A percentile compares a stretch with the other conserved stretches of the same genome.
Evolutionary conservation across 2,113 vertebrate species (phyloP).

Genomic region (Charina bottae): DNA sequence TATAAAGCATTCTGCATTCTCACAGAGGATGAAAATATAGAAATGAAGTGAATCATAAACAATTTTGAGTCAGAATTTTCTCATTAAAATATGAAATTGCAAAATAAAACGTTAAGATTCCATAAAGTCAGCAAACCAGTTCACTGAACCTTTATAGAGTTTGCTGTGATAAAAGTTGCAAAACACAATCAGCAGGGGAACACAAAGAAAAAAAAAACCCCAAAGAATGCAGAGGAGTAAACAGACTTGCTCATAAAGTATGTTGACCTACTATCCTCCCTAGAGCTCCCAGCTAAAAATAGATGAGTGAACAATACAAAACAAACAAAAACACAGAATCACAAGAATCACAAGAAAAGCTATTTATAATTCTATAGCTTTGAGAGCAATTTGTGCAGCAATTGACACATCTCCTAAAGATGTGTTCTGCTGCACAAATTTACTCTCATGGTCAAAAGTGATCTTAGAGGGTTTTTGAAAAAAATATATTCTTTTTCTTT

Average conservation of each 20-base stretch:
- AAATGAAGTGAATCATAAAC: not conserved
- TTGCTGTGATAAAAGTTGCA: not conserved
- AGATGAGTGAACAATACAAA: constrained; percentile 14
- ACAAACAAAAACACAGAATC: not conserved
- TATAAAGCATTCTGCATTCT: not conserved
- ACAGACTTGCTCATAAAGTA: not conserved
- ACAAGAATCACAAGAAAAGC: not conserved
- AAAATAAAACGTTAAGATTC: not conserved
- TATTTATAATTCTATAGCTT: not conserved
- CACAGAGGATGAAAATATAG: not conserved
- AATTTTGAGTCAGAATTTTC: not conserved
- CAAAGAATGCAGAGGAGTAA: not conserved
- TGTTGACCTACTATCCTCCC: not conserved
- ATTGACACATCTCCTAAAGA: not conserved
- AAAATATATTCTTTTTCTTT: not conserved
- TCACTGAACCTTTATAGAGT: not conserved
- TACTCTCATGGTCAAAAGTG: not conserved
- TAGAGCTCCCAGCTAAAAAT: not conserved
- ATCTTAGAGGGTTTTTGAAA: not conserved
- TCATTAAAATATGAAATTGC: not conserved
- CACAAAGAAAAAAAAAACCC: not conserved
- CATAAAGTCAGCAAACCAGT: not conserved
- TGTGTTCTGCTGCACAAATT: not conserved
- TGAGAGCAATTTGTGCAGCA: no score
- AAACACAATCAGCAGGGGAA: not conserved